These are phyloP conservation scores for Hydractinia echinata DNA, from an alignment of 30 jellyfish, hydroid and myxozoan species.

Conservation along the genomic window DNA sequence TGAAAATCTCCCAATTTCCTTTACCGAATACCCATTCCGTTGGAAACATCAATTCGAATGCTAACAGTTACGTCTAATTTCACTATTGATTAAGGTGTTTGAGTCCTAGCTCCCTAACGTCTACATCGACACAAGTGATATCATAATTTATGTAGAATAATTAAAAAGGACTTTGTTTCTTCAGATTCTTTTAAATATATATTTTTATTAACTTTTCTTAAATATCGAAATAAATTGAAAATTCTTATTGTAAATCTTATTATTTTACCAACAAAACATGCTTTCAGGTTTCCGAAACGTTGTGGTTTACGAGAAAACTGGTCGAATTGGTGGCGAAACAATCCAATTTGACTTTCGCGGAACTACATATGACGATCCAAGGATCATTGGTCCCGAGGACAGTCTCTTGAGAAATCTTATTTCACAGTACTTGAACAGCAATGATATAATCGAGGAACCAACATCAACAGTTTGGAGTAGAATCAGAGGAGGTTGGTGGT, in stretches of 20 bases:
- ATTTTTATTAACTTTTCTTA: too few species aligned
- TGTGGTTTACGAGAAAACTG: background rate
- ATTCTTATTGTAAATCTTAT: background rate
- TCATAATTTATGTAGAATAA: too few species aligned
- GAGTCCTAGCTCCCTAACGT: too few species aligned
- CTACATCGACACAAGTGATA: too few species aligned
- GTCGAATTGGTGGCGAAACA: constrained; percentile 23
- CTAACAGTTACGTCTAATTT: too few species aligned
- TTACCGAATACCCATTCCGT: too few species aligned
- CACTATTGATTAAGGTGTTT: too few species aligned
- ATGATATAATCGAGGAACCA: background rate
- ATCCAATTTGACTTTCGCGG: background rate
- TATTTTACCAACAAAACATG: background rate
- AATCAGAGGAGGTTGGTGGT: too few species aligned
- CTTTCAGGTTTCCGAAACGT: background rate
- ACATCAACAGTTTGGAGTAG: background rate
- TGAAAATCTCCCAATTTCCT: too few species aligned
- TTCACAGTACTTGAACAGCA: background rate
- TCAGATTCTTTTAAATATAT: too few species aligned
- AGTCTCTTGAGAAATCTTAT: background rate
- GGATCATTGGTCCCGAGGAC: background rate
- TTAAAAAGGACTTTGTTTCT: too few species aligned
- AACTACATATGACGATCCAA: background rate
- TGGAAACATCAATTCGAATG: too few species aligned
- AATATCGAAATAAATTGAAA: background rate